phyloP scores from a whole-genome alignment of 1,140 invertebrate species.

The Cydia pomonella region DNA sequence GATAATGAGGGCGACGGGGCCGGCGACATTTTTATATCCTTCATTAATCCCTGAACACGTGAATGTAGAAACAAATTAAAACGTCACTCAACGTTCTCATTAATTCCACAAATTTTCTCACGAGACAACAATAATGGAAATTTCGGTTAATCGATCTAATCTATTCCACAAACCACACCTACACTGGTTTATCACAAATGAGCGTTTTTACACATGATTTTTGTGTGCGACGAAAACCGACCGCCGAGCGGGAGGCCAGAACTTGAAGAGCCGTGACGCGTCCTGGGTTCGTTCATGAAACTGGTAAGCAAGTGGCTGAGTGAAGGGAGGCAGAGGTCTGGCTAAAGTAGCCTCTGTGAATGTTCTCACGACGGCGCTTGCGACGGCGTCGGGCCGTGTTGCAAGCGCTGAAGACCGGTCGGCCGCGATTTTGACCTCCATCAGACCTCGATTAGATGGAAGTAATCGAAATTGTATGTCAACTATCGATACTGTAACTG shows the following conservation, averaged over 20 bases:
- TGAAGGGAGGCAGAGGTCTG: constrained; percentile 32
- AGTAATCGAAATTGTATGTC: constrained; percentile 45
- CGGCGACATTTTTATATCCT: constrained; percentile 27
- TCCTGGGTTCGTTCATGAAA: constrained; percentile 16
- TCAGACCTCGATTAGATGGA: constrained; percentile 46
- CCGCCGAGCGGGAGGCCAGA: constrained; percentile 37
- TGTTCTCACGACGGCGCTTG: constrained; percentile 71
- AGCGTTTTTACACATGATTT: constrained; percentile 55
- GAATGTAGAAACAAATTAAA: constrained; percentile 25
- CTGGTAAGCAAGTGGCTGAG: not conserved
- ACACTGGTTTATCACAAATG: constrained; percentile 57
- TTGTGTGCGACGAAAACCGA: constrained; percentile 46
- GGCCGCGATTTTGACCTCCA: constrained; percentile 53
- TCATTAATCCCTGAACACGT: constrained; percentile 30
- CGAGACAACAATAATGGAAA: constrained; percentile 54
- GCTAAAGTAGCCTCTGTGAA: constrained; percentile 44
- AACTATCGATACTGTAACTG: constrained; percentile 37
- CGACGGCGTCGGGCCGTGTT: constrained; percentile 50
- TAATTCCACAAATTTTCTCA: constrained; percentile 61
- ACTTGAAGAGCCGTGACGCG: constrained; percentile 22
- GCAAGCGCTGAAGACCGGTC: constrained; percentile 59
- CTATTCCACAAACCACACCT: constrained; percentile 62
- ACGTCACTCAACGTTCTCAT: constrained; percentile 38
- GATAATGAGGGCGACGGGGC: constrained; percentile 38
- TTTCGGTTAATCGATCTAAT: constrained; percentile 61